These are phyloP conservation scores for Brachionus koreanus DNA, from an alignment of 1,140 invertebrate species.

Conservation along the genomic window DNA sequence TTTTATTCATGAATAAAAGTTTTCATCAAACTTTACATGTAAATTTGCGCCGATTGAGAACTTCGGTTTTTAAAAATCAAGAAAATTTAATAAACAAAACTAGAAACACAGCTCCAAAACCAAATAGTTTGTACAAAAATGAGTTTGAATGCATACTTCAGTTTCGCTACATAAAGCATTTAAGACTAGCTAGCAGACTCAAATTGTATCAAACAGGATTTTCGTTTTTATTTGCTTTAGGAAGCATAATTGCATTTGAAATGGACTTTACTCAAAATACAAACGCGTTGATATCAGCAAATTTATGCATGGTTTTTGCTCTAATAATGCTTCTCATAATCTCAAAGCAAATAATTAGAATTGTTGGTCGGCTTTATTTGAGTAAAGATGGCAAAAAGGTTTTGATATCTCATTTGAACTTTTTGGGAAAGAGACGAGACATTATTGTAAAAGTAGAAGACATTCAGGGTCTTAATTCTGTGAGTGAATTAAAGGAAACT, in stretches of 20 bases:
- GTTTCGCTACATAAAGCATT: constrained; percentile 34
- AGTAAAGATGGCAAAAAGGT: constrained; percentile 1
- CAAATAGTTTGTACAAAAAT: background rate
- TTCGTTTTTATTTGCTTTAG: background rate
- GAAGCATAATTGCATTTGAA: constrained; percentile 3
- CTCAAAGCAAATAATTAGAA: constrained; percentile 26
- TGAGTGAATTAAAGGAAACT: constrained; percentile 5
- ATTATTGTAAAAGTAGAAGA: background rate
- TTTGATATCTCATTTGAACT: constrained; percentile 36
- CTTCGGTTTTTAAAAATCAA: background rate
- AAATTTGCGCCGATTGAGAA: background rate
- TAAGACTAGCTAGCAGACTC: constrained; percentile 23
- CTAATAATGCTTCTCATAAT: constrained; percentile 26
- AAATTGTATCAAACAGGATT: constrained; percentile 41
- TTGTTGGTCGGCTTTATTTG: constrained; percentile 26
- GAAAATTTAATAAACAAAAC: background rate
- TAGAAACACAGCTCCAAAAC: background rate
- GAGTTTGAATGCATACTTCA: constrained; percentile 28
- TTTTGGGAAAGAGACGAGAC: constrained; percentile 41
- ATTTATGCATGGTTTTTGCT: constrained; percentile 26
- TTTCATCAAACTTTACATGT: background rate
- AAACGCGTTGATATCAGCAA: background rate
- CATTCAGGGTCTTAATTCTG: background rate
- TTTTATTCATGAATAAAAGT: background rate
- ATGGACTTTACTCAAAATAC: background rate